Conservation (phyloP, 2,797 vertebrate species). For the Peromyscus melanophrys region DNA sequence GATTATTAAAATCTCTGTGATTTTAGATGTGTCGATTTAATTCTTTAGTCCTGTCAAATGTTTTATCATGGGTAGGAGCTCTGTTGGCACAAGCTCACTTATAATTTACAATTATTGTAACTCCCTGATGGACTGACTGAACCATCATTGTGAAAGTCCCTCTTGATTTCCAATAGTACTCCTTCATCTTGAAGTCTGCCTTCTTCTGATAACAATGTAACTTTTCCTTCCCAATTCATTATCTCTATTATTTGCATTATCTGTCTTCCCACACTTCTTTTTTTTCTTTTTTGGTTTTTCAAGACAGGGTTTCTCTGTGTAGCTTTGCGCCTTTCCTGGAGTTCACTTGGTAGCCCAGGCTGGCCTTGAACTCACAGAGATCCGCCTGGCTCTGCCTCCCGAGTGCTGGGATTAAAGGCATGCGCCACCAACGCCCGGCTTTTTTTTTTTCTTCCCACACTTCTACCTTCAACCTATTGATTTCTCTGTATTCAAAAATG, state of each 20-base stretch:
- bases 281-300: no score
- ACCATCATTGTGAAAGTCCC: neutral
- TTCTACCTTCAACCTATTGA: neutral
- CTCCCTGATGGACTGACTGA: neutral
- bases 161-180: neutral
- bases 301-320: no score
- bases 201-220: neutral
- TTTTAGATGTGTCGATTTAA: conserved; percentile 35
- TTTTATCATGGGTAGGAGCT: conserved; percentile 30
- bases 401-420: no score
- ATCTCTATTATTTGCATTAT: neutral
- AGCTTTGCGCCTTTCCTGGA: no score
- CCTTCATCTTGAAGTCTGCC: neutral
- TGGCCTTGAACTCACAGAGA: no score
- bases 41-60: neutral
- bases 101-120: neutral
- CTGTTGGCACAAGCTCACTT: conserved; percentile 11
- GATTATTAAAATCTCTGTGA: neutral
- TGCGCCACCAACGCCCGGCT: no score
- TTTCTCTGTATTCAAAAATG: conserved; percentile 17
- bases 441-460: neutral
- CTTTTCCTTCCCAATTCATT: neutral
- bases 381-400: no score
- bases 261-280: neutral
- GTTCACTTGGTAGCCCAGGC: no score